A percentile compares a stretch with the other conserved stretches of the same genome.
phyloP scores from a whole-genome alignment of 2,888 invertebrate genomes.

The Agrotis puta region DNA sequence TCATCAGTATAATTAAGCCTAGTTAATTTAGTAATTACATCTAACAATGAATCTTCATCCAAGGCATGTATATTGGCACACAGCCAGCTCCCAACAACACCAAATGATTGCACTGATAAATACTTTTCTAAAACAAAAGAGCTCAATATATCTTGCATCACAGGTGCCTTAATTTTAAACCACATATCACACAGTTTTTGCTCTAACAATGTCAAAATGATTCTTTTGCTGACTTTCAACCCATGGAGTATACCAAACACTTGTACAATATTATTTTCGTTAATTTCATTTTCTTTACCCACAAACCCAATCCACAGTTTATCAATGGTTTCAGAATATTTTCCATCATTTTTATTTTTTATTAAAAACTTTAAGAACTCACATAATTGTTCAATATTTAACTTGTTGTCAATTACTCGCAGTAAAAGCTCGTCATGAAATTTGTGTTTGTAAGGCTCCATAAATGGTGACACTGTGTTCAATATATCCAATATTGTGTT shows the following conservation, averaged over 20 bases:
- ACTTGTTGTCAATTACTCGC: conserved; percentile 91
- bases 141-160: conserved; percentile 88
- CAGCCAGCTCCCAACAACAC: conserved; percentile 90
- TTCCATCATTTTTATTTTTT: conserved; percentile 83
- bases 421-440: conserved; percentile 92
- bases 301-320: conserved; percentile 93
- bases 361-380: conserved; percentile 90
- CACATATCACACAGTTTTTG: conserved; percentile 90
- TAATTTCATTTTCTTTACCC: conserved; percentile 90
- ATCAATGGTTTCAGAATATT: conserved; percentile 90
- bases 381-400: conserved; percentile 91
- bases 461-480: conserved; percentile 81
- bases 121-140: conserved; percentile 82
- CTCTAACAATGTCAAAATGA: conserved; percentile 91
- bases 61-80: conserved; percentile 91
- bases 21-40: conserved; percentile 90
- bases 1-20: conserved; percentile 90
- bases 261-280: conserved; percentile 89
- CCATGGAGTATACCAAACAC: conserved; percentile 91
- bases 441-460: conserved; percentile 86
- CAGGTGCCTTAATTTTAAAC: conserved; percentile 87
- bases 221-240: conserved; percentile 91
- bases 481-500: conserved; percentile 86
- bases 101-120: conserved; percentile 83
- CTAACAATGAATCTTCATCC: conserved; percentile 90